Evolutionary conservation across 2,888 invertebrate genomes (phyloP), one percentile per base, ranked within the genome.

Genomic region (Tipula lateralis): DNA sequence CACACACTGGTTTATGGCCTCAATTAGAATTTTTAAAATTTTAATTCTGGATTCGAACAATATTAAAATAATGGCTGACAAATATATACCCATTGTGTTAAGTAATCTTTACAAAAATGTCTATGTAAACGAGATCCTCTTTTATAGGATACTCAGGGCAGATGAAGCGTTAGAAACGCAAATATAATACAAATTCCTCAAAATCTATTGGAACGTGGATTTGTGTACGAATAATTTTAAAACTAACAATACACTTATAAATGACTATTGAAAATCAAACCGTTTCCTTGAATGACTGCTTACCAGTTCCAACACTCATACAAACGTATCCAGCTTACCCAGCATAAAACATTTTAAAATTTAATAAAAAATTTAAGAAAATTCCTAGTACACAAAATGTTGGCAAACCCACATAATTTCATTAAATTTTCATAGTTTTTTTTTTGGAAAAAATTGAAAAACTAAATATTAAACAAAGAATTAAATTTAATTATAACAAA

Each of bases 401-500:
- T 50, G 19, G 16, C 44, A 50, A 50, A 50, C 16, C 44, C 44
- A 50, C n/a, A n/a, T n/a, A n/a, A n/a, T 50, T 66, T 7, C 66
- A 24, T 66, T 66, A 24, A 24, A 66, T 12, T 66, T 50, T 16
- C 4, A 12, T 16, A 2, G 19, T 66, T 24, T 66, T 66, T 44
- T 44, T 66, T 66, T 24, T 44, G 39, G 39, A 39, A 50, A n/a
- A 66, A 66, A 24, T 66, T 66, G 66, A 66, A 66, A 24, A 66
- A 66, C 66, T 66, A 66, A 66, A 66, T 66, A 82, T 32, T 82
- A 82, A 82, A 82, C 82, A 82, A 82, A 82, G 32, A 82, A 82
- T 82, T 82, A 82, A 82, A 30, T 82, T 82, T 82, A 30, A 30
- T 82, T 82, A 84, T 29, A 80, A 83, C 12, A 50, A 83, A 83